Percentiles rank a stretch among this genome's conserved stretches.
phyloP scores from a whole-genome alignment of 2,888 invertebrate species.

The Autographa pulchrina region DNA sequence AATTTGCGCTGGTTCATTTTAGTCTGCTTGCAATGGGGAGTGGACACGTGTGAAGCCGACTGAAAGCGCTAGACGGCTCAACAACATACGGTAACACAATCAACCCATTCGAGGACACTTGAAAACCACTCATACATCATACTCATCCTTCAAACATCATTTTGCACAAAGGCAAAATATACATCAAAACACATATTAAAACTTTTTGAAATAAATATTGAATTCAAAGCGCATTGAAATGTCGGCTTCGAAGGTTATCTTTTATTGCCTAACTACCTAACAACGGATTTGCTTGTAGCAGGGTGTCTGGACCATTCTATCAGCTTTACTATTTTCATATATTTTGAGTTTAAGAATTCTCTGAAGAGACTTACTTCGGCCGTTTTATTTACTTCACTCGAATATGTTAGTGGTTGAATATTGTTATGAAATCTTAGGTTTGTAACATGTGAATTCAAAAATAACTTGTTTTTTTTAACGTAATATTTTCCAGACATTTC shows the following conservation, averaged over 20 bases:
- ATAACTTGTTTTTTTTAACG: no score
- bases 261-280: not conserved
- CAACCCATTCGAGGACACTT: not conserved
- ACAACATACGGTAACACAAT: not conserved
- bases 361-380: not conserved
- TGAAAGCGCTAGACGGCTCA: not conserved
- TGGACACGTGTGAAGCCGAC: not conserved
- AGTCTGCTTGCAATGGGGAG: not conserved
- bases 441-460: no score
- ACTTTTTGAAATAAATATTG: not conserved
- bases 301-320: not conserved
- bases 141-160: no score
- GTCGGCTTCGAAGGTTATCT: not conserved
- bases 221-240: not conserved
- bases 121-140: not conserved
- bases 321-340: not conserved
- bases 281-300: not conserved
- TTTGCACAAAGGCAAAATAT: no score
- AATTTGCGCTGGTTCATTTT: not conserved
- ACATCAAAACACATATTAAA: not conserved
- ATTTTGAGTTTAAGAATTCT: not conserved
- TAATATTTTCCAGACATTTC: no score
- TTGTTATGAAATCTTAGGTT: no score
- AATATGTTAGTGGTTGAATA: no score
- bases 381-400: no score